Evolutionary conservation across 2,888 invertebrate species (phyloP), one percentile per base, ranked within the genome.

Genomic region (Tinea semifulvella): DNA sequence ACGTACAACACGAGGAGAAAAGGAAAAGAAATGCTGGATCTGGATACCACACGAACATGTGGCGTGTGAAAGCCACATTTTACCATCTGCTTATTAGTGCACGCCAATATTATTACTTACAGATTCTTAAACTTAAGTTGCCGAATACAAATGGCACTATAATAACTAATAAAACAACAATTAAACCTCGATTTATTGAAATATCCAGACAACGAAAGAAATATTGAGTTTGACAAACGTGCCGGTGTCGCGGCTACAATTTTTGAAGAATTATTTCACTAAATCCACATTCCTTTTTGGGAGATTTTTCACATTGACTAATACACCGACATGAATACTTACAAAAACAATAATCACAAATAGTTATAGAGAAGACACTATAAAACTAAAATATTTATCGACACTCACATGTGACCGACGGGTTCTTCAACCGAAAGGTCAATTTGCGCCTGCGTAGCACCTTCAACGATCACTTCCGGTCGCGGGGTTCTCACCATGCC

Each of bases 401-500:
- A 84, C 88, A 91, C 91, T 91, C 90, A 91, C 91, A 90, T 91
- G 91, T 91, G 90, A 88, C 88, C 89, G 90, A 90, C 89, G 90
- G 90, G 89, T 88, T 89, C 88, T 89, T 87, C 87, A 87, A 88
- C 88, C 88, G 88, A 89, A 90, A 88, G 88, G 86, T 84, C 82
- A 82, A 76, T 79, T 73, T 80, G 84, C 85, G 87, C 88, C 85
- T 87, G 89, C 88, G 89, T 84, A 82, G 77, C 79, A 80, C 79
- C 75, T 73, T 80, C 71, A 77, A 79, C 65, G 76, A 70, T 79
- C 76, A 76, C 75, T 82, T 82, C 81, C 81, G 69, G 74, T 73
- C 50, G 65, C 65, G 79, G 81, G 81, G 80, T 79, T 80, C 80
- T 63, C 81, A 80, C 68, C 67, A 67, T 66, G 66, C 64, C 57